Base-by-base conservation (phyloP, 2,797 vertebrate species). In the Mallotus villosus region DNA sequence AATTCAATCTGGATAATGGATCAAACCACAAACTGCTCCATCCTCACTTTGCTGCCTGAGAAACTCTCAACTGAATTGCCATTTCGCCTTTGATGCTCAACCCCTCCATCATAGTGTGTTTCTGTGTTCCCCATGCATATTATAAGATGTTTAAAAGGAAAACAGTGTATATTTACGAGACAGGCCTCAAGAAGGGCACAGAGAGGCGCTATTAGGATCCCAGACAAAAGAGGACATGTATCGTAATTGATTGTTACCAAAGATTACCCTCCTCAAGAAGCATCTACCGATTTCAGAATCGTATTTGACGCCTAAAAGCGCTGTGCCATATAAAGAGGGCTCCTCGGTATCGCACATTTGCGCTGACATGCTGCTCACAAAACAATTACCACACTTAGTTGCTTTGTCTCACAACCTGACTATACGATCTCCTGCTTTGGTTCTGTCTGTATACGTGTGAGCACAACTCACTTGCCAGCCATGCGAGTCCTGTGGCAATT, bases 211-310 rank as follows among this genome's bases (percentile, higher is more conserved):
- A 90, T 91, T 92, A 91, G 84, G 81, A 87, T n/a, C 85, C 79
- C 81, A 88, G 85, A 91, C 84, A 89, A 86, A 87, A 87, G 78
- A 80, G 86, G 79, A 87, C 88, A 88, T 90, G 86, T 83, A 89
- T 89, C 87, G 87, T 91, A 92, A 93, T 91, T 91, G 89, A 92
- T 91, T 92, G 90, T 91, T 93, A 88, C 88, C 86, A 89, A 91
- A 93, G 88, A 92, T 92, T 90, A 84, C 83, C 83, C 87, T 88
- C 84, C 81, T 87, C 78, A 72, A 84, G 85, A 90, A 85, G 87
- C 84, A 88, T 83, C 72, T 74, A 81, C 84, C 87, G 78, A 83
- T 89, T 89, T 89, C 80, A 84, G 80, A 86, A 86, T 80, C 83
- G 74, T 81, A 83, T 91, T 86, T 89, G 86, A 87, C 71, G 84